Evolutionary conservation across 2,113 vertebrate genomes (phyloP).

Genomic region (Antigone vipio): DNA sequence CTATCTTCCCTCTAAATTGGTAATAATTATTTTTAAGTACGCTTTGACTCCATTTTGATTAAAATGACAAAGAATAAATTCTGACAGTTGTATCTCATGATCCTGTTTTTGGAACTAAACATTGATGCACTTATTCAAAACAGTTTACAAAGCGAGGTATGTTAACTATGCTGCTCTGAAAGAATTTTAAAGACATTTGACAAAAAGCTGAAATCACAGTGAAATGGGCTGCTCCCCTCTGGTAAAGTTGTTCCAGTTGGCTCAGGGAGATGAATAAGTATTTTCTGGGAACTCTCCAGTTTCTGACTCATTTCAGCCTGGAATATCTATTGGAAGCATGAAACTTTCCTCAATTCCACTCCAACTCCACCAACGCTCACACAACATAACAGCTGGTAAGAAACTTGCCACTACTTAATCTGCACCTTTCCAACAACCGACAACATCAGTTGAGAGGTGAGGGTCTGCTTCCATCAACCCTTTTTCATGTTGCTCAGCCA

Average conservation of each 20-base stretch:
- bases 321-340: neutral
- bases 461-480: neutral
- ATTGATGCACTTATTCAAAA: neutral
- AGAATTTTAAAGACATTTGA: neutral
- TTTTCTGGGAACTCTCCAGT: neutral
- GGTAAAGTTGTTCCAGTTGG: neutral
- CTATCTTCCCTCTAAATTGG: neutral
- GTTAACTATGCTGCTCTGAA: neutral
- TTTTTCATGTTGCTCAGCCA: rapidly evolving
- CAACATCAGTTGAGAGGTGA: neutral
- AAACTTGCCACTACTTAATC: neutral
- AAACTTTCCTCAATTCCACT: neutral
- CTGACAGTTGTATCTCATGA: neutral
- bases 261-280: neutral
- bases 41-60: neutral
- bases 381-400: neutral
- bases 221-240: neutral
- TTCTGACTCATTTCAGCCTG: constrained; percentile 57
- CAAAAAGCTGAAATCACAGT: neutral
- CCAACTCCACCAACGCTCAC: neutral
- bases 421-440: neutral
- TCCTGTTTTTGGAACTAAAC: neutral
- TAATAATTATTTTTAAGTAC: neutral
- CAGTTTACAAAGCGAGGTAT: neutral
- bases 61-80: neutral